phyloP scores from a whole-genome alignment of 2,113 vertebrate genomes.

The Lipotes vexillifer region DNA sequence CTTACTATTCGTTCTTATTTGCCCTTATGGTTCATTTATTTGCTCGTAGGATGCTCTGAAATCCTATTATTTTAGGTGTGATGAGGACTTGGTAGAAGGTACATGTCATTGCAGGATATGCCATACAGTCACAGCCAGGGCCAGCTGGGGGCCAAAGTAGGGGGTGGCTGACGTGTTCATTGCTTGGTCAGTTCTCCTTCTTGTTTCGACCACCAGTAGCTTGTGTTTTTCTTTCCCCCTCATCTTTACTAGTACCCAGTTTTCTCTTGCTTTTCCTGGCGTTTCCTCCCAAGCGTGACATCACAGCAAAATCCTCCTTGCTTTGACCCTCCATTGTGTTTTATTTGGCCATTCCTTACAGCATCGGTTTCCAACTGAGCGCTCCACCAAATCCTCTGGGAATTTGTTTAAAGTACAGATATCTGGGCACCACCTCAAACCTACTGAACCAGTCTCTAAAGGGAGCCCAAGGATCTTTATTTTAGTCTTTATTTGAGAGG shows the following conservation, averaged over 20 bases:
- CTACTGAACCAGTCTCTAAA: neutral
- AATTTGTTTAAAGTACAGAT: slow-evolving; percentile 20
- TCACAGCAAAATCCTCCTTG: neutral
- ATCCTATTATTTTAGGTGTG: neutral
- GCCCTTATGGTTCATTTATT: neutral
- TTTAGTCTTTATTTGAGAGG: neutral
- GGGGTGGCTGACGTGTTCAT: neutral
- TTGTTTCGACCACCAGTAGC: neutral
- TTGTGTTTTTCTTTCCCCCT: neutral
- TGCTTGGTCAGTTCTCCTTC: neutral
- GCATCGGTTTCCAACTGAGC: neutral
- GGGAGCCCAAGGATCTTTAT: neutral
- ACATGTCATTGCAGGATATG: neutral
- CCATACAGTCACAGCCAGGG: neutral
- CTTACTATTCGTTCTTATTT: neutral
- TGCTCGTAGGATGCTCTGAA: neutral
- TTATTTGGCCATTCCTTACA: neutral
- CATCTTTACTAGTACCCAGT: neutral
- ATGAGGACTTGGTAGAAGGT: neutral
- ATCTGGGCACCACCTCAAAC: neutral
- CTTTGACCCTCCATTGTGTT: neutral
- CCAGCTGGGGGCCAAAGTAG: neutral
- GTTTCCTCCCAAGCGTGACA: neutral
- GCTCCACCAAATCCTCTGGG: neutral
- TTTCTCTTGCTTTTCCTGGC: neutral